Evolutionary conservation across 2,888 invertebrate genomes (phyloP), one percentile per base, ranked within the genome.

Genomic region (Tachina lurida): DNA sequence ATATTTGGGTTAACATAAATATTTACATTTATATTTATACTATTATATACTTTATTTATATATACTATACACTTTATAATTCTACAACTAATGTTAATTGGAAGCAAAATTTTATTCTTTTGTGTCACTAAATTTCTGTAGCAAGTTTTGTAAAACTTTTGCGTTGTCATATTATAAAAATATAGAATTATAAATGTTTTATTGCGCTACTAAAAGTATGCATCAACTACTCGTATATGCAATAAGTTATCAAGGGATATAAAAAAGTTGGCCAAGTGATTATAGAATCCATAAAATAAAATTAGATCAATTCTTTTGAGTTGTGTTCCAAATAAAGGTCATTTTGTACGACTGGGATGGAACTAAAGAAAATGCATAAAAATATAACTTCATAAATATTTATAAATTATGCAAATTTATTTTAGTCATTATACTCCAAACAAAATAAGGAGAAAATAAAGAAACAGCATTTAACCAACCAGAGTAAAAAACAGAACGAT

Each of bases 371-470:
- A 77, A 63, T 49, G 3, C 65, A 74, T 56, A 45, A 77, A 82
- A 79, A 81, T 54, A 63, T 47, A 15, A 19, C 75, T 41, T 70
- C 79, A 79, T 75, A 83, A 76, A 83, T 76, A 62, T 83, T 65
- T 79, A 78, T 76, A 79, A 86, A 82, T 65, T 83, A 86, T 86
- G 79, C 67, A 76, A 83, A 86, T 86, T 86, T 82, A 43, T 67
- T 80, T 77, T 43, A 77, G 58, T 76, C 47, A 68, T 73, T 77
- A 56, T 60, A 74, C 22, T 17, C 9, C 41, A 67, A 67, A 74
- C 58, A 81, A 19, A 15, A 31, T 31, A 31, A 31, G 22, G 22
- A 39, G 41, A 15, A 17, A 58, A 49, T 12, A 68, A 19, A 39
- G 15, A n/a, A 41, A 60, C 17, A 45, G 56, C 15, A 43, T 70